phyloP scores from a whole-genome alignment of 2,888 invertebrate genomes.

The Amphipyra tragopoginis region DNA sequence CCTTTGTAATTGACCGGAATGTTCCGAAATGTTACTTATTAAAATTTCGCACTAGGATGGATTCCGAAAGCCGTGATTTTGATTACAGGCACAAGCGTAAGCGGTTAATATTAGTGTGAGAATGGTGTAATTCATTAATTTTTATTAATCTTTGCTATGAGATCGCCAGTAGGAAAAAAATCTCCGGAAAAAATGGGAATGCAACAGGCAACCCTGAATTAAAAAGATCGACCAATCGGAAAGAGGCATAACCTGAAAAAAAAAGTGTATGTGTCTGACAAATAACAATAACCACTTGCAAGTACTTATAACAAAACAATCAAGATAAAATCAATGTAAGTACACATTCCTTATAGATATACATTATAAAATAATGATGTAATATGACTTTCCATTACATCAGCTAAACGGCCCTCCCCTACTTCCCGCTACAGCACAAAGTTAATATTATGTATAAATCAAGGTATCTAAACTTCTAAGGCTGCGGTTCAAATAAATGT shows the following conservation, averaged over 20 bases:
- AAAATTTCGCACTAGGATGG: slow-evolving; percentile 28
- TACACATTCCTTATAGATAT: background rate
- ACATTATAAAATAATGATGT: slow-evolving; percentile 42
- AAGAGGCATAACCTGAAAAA: too few species aligned
- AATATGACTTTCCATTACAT: slow-evolving; percentile 57
- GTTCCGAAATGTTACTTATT: slow-evolving; percentile 36
- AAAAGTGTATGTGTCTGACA: too few species aligned
- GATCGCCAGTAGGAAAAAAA: too few species aligned
- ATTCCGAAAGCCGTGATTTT: slow-evolving; percentile 5
- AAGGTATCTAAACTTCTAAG: slow-evolving; percentile 11
- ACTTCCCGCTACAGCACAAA: slow-evolving; percentile 23
- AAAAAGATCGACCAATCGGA: too few species aligned
- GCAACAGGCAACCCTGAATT: too few species aligned
- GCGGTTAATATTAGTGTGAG: too few species aligned
- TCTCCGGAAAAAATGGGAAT: too few species aligned
- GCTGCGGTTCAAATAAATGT: background rate
- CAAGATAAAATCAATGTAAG: too few species aligned
- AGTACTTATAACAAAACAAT: too few species aligned
- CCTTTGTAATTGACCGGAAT: slow-evolving; percentile 15
- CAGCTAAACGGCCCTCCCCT: slow-evolving; percentile 32
- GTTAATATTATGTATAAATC: slow-evolving; percentile 24
- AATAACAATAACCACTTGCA: too few species aligned
- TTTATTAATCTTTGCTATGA: too few species aligned
- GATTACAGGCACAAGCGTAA: background rate
- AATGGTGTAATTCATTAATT: too few species aligned